Evolutionary conservation across 1,140 invertebrate species (phyloP).

Genomic region (Steinernema feltiae): DNA sequence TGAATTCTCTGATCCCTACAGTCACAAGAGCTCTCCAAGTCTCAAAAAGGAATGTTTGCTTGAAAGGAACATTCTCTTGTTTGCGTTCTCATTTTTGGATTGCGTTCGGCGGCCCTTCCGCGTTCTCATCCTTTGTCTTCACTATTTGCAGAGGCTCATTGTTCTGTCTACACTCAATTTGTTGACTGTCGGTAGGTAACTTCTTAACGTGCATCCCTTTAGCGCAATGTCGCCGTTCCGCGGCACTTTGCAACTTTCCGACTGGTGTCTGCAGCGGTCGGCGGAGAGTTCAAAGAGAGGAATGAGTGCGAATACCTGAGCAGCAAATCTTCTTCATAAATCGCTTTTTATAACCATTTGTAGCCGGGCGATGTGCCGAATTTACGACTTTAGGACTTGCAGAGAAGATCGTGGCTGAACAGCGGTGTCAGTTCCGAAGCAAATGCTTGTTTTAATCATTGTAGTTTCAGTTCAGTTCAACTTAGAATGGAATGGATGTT

Average conservation of each 20-base stretch:
- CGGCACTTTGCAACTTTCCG: too few species aligned
- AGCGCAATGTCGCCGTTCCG: too few species aligned
- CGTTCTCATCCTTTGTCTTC: neutral
- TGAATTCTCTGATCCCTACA: too few species aligned
- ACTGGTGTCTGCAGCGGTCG: too few species aligned
- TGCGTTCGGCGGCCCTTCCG: neutral
- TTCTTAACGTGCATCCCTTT: neutral
- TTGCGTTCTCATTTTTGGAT: neutral
- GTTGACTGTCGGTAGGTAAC: neutral
- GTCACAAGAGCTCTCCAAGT: too few species aligned
- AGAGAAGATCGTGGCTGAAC: too few species aligned
- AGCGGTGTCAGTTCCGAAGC: too few species aligned
- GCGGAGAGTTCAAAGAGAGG: neutral
- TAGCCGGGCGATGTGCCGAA: neutral
- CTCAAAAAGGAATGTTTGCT: neutral
- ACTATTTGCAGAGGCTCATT: neutral
- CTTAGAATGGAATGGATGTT: too few species aligned
- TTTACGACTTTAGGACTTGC: neutral
- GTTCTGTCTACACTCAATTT: neutral
- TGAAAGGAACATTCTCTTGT: neutral
- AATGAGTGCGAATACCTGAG: neutral
- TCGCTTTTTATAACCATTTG: neutral
- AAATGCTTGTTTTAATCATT: too few species aligned
- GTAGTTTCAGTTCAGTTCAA: too few species aligned
- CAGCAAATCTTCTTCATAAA: neutral